These are phyloP conservation scores for Gastrophysa polygoni DNA, from an alignment of 2,888 invertebrate species.

Conservation along the genomic window DNA sequence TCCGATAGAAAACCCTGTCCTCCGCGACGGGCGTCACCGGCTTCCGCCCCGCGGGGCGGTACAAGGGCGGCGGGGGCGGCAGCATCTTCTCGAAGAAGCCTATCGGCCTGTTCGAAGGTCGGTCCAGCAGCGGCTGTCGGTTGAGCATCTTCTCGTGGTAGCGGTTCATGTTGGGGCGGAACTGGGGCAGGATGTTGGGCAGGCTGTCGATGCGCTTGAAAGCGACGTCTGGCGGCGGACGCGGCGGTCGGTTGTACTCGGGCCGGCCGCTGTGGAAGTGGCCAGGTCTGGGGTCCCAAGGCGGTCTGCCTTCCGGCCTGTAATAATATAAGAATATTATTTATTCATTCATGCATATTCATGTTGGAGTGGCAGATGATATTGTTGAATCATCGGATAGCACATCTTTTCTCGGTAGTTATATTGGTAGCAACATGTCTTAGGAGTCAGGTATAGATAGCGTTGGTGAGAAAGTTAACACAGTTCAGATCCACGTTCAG, in stretches of 20 bases:
- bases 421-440: no score
- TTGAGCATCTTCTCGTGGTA: constrained; percentile 38
- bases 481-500: no score
- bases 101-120: constrained; percentile 57
- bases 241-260: constrained; percentile 56
- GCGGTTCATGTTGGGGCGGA: constrained; percentile 69
- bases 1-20: constrained; percentile 49
- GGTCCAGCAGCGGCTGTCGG: constrained; percentile 55
- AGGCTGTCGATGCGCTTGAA: constrained; percentile 58
- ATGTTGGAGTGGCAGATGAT: no score
- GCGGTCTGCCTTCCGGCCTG: constrained; percentile 52
- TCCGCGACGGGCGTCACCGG: no score
- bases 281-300: constrained; percentile 59
- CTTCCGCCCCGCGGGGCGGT: constrained; percentile 60
- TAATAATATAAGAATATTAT: no score
- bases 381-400: no score
- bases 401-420: no score
- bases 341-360: no score
- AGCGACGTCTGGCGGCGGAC: constrained; percentile 51
- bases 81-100: constrained; percentile 57
- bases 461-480: no score
- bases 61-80: constrained; percentile 55
- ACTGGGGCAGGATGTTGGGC: constrained; percentile 75
- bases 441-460: no score
- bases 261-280: constrained; percentile 57